Evolutionary conservation across 2,113 vertebrate species (phyloP).

Genomic region (Campylorhamphus procurvoides): DNA sequence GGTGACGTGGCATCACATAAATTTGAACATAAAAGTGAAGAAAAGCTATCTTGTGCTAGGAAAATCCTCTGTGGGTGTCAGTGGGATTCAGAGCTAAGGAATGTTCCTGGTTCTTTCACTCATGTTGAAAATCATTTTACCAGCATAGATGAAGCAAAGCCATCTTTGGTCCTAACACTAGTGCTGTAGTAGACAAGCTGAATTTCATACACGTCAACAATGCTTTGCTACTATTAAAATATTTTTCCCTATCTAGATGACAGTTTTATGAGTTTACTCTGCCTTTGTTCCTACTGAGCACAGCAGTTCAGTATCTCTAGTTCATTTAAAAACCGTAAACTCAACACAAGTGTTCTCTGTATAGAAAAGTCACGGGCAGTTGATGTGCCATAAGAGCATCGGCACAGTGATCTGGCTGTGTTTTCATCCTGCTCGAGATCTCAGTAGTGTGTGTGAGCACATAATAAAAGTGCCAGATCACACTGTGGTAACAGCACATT

Average conservation of each 20-base stretch:
- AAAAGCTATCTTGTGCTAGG: background rate
- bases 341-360: background rate
- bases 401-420: background rate
- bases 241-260: background rate
- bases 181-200: background rate
- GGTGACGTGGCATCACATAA: rapidly evolving
- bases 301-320: background rate
- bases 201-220: background rate
- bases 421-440: background rate
- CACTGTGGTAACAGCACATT: background rate
- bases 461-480: rapidly evolving
- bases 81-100: background rate
- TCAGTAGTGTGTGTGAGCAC: background rate
- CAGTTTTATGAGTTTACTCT: background rate
- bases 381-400: background rate
- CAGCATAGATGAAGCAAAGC: background rate
- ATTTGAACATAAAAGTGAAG: background rate
- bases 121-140: background rate
- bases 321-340: background rate
- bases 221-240: background rate
- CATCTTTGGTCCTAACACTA: background rate
- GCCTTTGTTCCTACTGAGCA: background rate
- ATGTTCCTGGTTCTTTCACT: background rate
- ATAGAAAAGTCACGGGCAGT: background rate
- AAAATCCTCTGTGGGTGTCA: slow-evolving; percentile 16